phyloP scores from a whole-genome alignment of 2,113 vertebrate genomes.

The Pelecanus crispus region DNA sequence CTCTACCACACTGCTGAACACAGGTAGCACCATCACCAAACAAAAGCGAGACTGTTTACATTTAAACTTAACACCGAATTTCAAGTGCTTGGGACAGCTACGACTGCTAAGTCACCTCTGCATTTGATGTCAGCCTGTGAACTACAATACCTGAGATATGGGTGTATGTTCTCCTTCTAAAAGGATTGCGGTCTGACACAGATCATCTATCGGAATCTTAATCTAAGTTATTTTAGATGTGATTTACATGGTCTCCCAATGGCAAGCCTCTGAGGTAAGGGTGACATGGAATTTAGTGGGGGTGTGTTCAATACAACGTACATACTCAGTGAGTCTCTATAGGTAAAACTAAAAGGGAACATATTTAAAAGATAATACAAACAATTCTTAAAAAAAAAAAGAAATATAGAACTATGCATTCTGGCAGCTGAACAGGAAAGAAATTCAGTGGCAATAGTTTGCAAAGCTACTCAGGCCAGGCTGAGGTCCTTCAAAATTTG shows the following conservation, averaged over 20 bases:
- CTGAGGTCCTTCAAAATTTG: background rate
- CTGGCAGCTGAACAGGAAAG: background rate
- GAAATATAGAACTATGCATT: background rate
- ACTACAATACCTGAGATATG: background rate
- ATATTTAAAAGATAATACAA: background rate
- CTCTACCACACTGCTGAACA: background rate
- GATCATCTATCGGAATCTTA: background rate
- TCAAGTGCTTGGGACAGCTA: background rate
- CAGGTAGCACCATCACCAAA: background rate
- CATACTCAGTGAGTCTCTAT: rapidly evolving
- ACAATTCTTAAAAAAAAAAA: background rate
- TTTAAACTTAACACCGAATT: background rate
- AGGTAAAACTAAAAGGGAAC: background rate
- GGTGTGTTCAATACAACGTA: background rate
- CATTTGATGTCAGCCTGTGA: background rate
- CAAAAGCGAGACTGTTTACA: background rate
- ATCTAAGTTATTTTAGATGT: background rate
- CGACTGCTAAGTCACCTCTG: background rate
- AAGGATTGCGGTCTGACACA: background rate
- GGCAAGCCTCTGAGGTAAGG: background rate
- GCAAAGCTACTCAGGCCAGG: background rate
- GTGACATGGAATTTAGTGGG: background rate
- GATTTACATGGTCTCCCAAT: background rate
- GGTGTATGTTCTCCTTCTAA: background rate
- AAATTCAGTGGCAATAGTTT: background rate